Conservation (phyloP, 2,888 invertebrate species). For the Patella ulyssiponensis region DNA sequence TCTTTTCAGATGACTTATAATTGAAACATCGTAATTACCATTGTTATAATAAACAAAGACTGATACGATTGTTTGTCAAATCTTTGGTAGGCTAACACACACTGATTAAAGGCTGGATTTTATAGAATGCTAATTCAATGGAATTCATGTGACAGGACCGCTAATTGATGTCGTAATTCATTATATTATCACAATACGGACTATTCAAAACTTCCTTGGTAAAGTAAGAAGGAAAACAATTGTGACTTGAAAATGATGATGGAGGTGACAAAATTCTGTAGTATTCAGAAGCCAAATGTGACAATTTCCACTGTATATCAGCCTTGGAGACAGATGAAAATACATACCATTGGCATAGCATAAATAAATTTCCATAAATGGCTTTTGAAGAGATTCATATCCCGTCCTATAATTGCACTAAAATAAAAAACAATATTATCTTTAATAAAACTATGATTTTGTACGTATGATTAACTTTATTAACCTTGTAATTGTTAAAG, state of each 20-base stretch:
- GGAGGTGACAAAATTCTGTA: neutral
- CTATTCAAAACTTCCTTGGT: neutral
- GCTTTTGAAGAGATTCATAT: constrained; percentile 82
- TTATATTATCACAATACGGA: neutral
- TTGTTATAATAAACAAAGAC: too few species aligned
- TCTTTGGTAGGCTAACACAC: too few species aligned
- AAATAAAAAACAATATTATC: constrained; percentile 62
- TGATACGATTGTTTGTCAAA: too few species aligned
- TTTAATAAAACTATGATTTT: too few species aligned
- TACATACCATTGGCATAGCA: constrained; percentile 87
- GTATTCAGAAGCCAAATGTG: neutral
- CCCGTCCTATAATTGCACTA: constrained; percentile 93
- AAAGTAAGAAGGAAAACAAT: neutral
- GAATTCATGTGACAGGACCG: too few species aligned
- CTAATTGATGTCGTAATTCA: too few species aligned
- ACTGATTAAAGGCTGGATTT: too few species aligned
- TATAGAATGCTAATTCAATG: too few species aligned
- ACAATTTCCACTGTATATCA: neutral
- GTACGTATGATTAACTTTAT: too few species aligned
- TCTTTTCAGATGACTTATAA: too few species aligned
- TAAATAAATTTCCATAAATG: constrained; percentile 84
- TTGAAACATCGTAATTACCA: too few species aligned
- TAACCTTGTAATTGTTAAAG: too few species aligned
- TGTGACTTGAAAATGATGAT: neutral
- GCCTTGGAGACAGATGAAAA: neutral